Evolutionary conservation across 2,113 vertebrate species (phyloP).

Genomic region (Cichladusa arquata): DNA sequence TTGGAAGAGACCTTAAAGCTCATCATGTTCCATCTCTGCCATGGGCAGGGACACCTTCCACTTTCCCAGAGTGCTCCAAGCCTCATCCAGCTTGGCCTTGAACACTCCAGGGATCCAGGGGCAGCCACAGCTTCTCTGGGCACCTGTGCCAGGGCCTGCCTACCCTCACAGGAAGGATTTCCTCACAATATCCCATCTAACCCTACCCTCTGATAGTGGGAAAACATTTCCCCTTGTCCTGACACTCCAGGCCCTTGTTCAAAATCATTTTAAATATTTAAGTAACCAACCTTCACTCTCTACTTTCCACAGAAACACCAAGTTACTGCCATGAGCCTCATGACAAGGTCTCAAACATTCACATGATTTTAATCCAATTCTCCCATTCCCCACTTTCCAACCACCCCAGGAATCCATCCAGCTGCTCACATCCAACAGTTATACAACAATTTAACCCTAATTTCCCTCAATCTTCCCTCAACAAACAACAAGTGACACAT

Average conservation of each 20-base stretch:
- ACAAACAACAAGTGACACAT: neutral
- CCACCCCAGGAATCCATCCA: neutral
- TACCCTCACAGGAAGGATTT: neutral
- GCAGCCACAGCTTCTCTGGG: neutral
- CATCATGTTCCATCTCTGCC: neutral
- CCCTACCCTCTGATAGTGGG: neutral
- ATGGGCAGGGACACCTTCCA: neutral
- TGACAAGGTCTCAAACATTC: neutral
- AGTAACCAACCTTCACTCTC: neutral
- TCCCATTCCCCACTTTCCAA: neutral
- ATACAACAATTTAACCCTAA: neutral
- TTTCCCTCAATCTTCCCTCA: neutral
- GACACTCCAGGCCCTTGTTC: neutral
- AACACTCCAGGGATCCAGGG: neutral
- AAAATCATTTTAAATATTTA: neutral
- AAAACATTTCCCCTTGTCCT: neutral
- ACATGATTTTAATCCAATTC: neutral
- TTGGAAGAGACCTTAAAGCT: neutral
- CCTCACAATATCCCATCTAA: neutral
- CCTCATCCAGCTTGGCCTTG: fast-evolving
- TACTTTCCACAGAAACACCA: fast-evolving
- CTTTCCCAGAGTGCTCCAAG: fast-evolving
- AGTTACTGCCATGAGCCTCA: neutral
- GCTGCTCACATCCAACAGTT: neutral
- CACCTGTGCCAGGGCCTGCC: neutral